Evolutionary conservation across 2,888 invertebrate genomes (phyloP), one percentile per base, ranked within the genome.

Genomic region (Patella depressa): DNA sequence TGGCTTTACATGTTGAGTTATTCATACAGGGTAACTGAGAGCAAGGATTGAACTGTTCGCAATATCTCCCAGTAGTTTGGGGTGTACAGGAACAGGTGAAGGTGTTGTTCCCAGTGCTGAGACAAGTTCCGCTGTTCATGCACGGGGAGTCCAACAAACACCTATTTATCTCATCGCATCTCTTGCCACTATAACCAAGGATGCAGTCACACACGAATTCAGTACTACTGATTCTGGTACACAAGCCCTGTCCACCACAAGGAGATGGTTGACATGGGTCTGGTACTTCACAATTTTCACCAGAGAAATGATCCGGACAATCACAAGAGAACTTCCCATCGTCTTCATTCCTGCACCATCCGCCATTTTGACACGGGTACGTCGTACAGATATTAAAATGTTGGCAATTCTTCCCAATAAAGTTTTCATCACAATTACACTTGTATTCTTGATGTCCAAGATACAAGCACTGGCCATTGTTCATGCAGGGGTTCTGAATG

Each of bases 81-180:
- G 70, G 75, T 4, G 73, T n/a, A 77, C 87, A 87, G 14, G 78
- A 55, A 74, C 87, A 87, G 0, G 71, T 65, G 76, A 80, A 88
- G 34, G 78, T 80, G 3, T 71, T 79, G 71, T 88, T 83, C 14
- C 82, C 83, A 3, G 77, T 76, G 29, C 85, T 85, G 9, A 78
- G 69, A 78, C 92, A 92, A 7, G 81, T 82, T 15, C 86, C 88
- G 17, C 85, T 86, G 78, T 88, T 86, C 34, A 80, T 72, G 77
- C 92, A 92, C 0, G 90, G 90, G 5, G 78, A 72, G 9, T 82
- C 78, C 2, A 81, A 78, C 15, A 79, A 73, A 71, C 89, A 89
- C 3, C 82, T 84, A 73, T 90, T 82, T 34, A 75, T 77, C 7
- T 77, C 73, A 29, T 85, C 75, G 78, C 90, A 90, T 70, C 76